Conservation (phyloP, 2,888 invertebrate species). For the Thecocarcelia acutangulata region DNA sequence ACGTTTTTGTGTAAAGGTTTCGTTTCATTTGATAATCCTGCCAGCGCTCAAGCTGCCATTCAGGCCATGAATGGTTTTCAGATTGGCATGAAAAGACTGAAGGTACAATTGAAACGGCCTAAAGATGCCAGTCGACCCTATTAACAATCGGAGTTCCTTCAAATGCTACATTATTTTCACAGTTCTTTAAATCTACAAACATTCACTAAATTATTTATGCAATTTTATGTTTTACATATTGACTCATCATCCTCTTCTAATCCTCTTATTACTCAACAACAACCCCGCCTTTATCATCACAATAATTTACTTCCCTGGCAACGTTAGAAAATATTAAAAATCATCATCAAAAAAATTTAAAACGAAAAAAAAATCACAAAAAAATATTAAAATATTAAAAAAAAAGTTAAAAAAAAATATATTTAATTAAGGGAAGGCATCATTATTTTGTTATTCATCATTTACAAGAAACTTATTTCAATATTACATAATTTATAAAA, state of each 20-base stretch:
- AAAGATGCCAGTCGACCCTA: slow-evolving; percentile 99
- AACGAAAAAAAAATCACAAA: slow-evolving; percentile 59
- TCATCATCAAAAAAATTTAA: slow-evolving; percentile 46
- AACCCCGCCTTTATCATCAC: slow-evolving; percentile 65
- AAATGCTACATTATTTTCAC: slow-evolving; percentile 76
- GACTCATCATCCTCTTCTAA: slow-evolving; percentile 59
- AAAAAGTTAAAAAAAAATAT: slow-evolving; percentile 63
- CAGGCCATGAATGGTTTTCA: slow-evolving; percentile 99
- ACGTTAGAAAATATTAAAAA: slow-evolving; percentile 57
- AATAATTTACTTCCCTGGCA: slow-evolving; percentile 69
- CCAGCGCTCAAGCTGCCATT: slow-evolving; percentile 98
- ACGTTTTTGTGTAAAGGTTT: slow-evolving; percentile 86
- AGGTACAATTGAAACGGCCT: slow-evolving; percentile 99
- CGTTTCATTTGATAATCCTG: slow-evolving; percentile 99
- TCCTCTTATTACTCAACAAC: slow-evolving; percentile 63
- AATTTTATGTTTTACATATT: slow-evolving; percentile 68
- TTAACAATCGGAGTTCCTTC: slow-evolving; percentile 87
- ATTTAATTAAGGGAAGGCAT: slow-evolving; percentile 70
- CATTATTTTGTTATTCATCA: slow-evolving; percentile 71
- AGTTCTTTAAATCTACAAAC: slow-evolving; percentile 66
- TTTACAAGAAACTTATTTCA: slow-evolving; percentile 61
- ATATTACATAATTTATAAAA: slow-evolving; percentile 45
- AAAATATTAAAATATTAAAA: slow-evolving; percentile 50
- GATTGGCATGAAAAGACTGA: slow-evolving; percentile 99
- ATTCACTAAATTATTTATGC: slow-evolving; percentile 68